These are phyloP conservation scores for Whitmania pigra DNA, from an alignment of 1,140 invertebrate genomes.

Conservation along the genomic window DNA sequence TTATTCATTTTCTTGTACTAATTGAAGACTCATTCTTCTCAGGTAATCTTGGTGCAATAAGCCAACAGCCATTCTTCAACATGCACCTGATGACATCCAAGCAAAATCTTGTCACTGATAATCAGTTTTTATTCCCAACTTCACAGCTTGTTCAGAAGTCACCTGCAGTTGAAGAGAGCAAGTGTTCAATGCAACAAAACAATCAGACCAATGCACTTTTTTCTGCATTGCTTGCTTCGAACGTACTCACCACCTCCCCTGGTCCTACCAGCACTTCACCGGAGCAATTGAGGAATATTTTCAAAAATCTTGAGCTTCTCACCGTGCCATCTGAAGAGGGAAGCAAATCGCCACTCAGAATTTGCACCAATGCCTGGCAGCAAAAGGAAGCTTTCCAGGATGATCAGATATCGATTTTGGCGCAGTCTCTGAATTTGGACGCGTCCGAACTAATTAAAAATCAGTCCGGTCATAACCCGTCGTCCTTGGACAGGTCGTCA, in stretches of 20 bases:
- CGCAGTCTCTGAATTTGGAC: too few relatives aligned
- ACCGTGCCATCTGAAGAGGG: neutral
- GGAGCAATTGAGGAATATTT: conserved; percentile 40
- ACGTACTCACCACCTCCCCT: conserved; percentile 4
- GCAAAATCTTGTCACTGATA: neutral
- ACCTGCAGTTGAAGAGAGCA: too few relatives aligned
- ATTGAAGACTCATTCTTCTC: neutral
- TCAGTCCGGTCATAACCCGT: too few relatives aligned
- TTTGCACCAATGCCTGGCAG: neutral
- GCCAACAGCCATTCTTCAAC: conserved; percentile 13
- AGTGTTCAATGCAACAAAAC: neutral
- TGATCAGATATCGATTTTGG: too few relatives aligned
- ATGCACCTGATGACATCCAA: conserved; percentile 1
- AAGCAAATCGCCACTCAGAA: conserved; percentile 5
- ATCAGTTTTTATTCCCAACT: conserved; percentile 6
- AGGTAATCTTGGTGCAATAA: conserved; percentile 1
- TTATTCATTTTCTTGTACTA: neutral
- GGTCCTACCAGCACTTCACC: conserved; percentile 23
- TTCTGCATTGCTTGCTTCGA: conserved; percentile 10
- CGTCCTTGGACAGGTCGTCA: too few relatives aligned
- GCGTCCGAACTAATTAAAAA: too few relatives aligned
- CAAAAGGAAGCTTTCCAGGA: too few relatives aligned
- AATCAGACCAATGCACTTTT: conserved; percentile 7
- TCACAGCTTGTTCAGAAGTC: neutral
- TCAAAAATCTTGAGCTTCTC: conserved; percentile 18